Percentiles rank a stretch among this genome's conserved stretches.
Conservation (phyloP, 2,797 vertebrate species). For the Lophura swinhoii region DNA sequence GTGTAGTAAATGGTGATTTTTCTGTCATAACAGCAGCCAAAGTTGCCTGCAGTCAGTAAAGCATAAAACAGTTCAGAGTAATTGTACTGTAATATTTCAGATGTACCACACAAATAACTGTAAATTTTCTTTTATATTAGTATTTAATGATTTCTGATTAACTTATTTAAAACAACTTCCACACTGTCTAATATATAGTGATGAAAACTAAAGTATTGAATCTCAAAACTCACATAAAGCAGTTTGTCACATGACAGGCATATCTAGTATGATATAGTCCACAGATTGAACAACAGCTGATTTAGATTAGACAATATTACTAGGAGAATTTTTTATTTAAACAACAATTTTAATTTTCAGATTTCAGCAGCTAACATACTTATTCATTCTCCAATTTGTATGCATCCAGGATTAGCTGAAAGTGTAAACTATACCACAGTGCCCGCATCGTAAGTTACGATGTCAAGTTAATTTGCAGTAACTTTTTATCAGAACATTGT, state of each 20-base stretch:
- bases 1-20: slow-evolving; percentile 95
- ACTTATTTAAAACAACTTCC: background rate
- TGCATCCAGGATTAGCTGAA: background rate
- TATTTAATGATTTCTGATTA: background rate
- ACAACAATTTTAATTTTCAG: background rate
- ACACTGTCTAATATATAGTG: background rate
- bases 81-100: background rate
- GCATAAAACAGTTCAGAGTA: background rate
- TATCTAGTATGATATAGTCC: accelerated
- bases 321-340: background rate
- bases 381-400: background rate
- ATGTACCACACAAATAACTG: background rate
- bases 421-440: background rate
- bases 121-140: background rate
- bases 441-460: background rate
- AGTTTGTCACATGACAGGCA: background rate
- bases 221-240: background rate
- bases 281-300: background rate
- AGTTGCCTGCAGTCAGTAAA: slow-evolving; percentile 84
- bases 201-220: background rate
- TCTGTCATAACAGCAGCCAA: slow-evolving; percentile 97
- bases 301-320: background rate
- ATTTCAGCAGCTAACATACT: background rate
- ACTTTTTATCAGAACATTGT: background rate
- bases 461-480: background rate